phyloP scores from a whole-genome alignment of 2,113 vertebrate genomes.

The Stercorarius parasiticus region DNA sequence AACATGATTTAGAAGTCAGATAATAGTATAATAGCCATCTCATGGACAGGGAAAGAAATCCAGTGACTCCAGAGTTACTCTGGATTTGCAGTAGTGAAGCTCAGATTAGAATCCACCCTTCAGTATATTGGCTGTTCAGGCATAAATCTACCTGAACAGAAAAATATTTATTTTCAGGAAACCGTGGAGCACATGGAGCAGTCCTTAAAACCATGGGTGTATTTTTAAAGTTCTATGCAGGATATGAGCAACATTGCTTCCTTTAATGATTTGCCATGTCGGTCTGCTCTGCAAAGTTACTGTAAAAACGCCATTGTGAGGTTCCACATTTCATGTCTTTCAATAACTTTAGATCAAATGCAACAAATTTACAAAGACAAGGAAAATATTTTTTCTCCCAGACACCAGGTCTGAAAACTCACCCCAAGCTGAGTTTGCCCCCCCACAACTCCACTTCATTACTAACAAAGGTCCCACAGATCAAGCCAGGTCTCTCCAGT shows the following conservation, averaged over 20 bases:
- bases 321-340: background rate
- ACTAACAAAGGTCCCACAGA: background rate
- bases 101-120: background rate
- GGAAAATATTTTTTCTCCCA: background rate
- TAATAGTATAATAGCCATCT: background rate
- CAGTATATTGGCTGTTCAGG: background rate
- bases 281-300: background rate
- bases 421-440: background rate
- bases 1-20: background rate
- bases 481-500: background rate
- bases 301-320: background rate
- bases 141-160: constrained; percentile 2
- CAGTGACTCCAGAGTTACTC: background rate
- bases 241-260: background rate
- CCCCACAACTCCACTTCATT: background rate
- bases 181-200: background rate
- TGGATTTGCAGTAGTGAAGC: background rate
- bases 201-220: background rate
- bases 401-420: background rate
- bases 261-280: background rate
- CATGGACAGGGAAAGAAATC: background rate
- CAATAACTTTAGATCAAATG: background rate
- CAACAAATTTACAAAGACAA: background rate
- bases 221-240: constrained; percentile 12
- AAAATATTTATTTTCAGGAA: constrained; percentile 53